phyloP scores from a whole-genome alignment of 35 echinoderm and acorn worm species.

The Apostichopus californicus region DNA sequence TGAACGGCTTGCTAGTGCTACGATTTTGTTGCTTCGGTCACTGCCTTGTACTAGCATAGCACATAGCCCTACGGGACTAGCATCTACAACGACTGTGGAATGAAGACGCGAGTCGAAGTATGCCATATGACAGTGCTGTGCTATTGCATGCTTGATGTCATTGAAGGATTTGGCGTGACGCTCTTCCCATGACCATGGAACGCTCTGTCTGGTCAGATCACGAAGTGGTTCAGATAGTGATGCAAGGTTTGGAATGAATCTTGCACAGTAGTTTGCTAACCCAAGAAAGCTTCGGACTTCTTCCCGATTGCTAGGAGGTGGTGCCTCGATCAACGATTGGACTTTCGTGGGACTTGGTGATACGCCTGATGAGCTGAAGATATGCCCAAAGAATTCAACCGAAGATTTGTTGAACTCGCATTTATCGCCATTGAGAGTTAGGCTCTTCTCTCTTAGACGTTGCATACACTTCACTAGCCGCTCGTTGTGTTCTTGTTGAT shows the following conservation, averaged over 20 bases:
- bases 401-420: constrained; percentile 43
- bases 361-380: constrained; percentile 59
- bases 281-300: constrained; percentile 77
- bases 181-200: neutral
- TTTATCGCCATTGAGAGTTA: constrained; percentile 65
- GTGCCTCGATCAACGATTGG: constrained; percentile 53
- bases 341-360: constrained; percentile 76
- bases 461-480: neutral
- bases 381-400: constrained; percentile 76
- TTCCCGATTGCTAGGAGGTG: constrained; percentile 54
- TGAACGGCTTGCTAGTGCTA: constrained; percentile 60
- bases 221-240: neutral
- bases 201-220: neutral
- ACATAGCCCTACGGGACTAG: constrained; percentile 59
- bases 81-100: constrained; percentile 61
- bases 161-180: constrained; percentile 34
- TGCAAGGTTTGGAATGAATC: constrained; percentile 56
- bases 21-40: neutral
- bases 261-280: constrained; percentile 62
- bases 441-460: constrained; percentile 61
- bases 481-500: neutral
- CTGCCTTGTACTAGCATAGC: constrained; percentile 53
- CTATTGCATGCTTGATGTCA: constrained; percentile 53
- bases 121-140: constrained; percentile 59
- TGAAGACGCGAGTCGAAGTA: constrained; percentile 49